Conservation (phyloP, 2,113 vertebrate genomes). For the Muscicapa adusta region DNA sequence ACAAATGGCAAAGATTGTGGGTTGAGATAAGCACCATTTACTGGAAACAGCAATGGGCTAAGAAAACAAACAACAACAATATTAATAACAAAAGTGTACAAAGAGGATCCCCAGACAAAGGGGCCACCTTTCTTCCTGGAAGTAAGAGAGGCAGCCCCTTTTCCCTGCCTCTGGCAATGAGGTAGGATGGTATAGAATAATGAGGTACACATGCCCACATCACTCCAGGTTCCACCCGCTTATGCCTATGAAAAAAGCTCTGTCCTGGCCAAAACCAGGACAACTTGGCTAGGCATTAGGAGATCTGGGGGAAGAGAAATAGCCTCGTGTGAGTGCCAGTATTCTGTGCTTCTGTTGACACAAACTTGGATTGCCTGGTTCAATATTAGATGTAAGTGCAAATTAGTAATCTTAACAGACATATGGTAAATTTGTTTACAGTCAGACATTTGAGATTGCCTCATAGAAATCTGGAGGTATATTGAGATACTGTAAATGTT, state of each 20-base stretch:
- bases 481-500: not conserved
- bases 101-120: not conserved
- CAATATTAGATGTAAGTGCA: not conserved
- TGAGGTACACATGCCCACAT: not conserved
- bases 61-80: not conserved
- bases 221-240: not conserved
- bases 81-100: not conserved
- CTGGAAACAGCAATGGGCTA: not conserved
- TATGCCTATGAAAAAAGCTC: not conserved
- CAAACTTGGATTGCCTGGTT: not conserved
- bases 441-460: not conserved
- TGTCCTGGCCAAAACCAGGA: not conserved
- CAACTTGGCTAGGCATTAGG: not conserved
- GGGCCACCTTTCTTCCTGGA: not conserved
- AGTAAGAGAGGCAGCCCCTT: not conserved
- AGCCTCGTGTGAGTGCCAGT: not conserved
- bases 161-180: not conserved
- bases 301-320: not conserved
- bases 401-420: not conserved
- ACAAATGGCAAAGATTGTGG: not conserved
- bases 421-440: not conserved
- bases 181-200: not conserved
- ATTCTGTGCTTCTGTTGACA: not conserved
- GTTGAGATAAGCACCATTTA: not conserved
- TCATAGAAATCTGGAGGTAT: not conserved